These are phyloP conservation scores for Gisinianus flammeolus DNA, from an alignment of 2,888 invertebrate genomes.

Conservation along the genomic window DNA sequence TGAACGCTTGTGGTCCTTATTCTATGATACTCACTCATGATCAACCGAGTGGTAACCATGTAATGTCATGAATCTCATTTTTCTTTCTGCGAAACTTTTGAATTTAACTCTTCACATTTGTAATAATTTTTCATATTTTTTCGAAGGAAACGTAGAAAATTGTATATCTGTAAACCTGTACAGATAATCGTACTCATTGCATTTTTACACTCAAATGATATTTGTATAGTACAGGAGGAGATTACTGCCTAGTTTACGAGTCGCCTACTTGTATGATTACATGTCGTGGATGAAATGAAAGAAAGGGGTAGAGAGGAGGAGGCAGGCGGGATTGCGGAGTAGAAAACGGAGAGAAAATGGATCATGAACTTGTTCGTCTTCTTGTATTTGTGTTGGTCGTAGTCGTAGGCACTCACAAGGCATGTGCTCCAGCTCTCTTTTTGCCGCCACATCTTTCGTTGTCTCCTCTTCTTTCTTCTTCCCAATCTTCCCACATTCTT, in stretches of 20 bases:
- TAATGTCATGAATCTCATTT: not conserved
- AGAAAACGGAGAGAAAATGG: slow-evolving; percentile 6
- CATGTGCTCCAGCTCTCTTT: slow-evolving; percentile 8
- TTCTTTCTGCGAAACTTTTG: not conserved
- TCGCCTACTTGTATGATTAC: not conserved
- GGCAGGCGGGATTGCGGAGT: not conserved
- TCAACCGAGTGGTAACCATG: slow-evolving; percentile 11
- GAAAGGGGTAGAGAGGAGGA: not conserved
- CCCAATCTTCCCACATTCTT: slow-evolving; percentile 4
- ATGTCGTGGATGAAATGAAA: slow-evolving; percentile 3
- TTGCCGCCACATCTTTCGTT: slow-evolving; percentile 21
- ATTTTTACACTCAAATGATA: not conserved
- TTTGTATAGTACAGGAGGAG: not conserved
- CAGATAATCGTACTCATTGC: no score
- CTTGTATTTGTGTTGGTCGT: not conserved
- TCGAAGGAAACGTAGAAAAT: no score
- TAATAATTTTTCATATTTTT: not conserved
- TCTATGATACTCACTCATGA: slow-evolving; percentile 13
- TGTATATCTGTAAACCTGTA: no score
- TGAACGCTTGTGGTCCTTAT: slow-evolving; percentile 24
- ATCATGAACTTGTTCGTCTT: slow-evolving; percentile 14
- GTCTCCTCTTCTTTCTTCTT: not conserved
- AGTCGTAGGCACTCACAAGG: not conserved
- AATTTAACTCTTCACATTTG: not conserved
- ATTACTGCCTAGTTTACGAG: not conserved